These are phyloP conservation scores for Cinclus cinclus DNA, from an alignment of 2,113 vertebrate species.

Conservation along the genomic window DNA sequence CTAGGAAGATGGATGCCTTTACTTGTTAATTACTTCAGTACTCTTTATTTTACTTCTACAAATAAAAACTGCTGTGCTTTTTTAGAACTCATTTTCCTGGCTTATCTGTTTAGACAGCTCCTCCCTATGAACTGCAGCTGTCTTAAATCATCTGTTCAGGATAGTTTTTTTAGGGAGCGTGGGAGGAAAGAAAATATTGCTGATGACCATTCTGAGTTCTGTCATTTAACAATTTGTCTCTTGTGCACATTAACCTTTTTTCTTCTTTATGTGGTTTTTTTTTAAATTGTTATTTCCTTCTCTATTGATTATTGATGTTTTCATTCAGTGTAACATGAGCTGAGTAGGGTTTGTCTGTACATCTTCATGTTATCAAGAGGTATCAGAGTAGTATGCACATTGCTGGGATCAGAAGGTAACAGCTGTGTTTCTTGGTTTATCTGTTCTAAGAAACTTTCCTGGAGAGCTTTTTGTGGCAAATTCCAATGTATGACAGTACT, in stretches of 20 bases:
- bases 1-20: conserved; percentile 4
- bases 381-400: neutral
- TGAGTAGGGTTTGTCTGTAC: neutral
- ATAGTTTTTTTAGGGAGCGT: neutral
- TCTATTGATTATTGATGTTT: neutral
- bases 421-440: neutral
- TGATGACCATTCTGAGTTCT: neutral
- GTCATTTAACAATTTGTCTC: neutral
- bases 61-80: conserved; percentile 9
- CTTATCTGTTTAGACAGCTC: conserved; percentile 21
- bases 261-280: neutral
- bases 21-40: neutral
- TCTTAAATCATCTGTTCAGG: conserved; percentile 22
- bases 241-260: neutral
- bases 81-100: neutral
- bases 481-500: neutral
- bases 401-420: neutral
- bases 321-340: neutral
- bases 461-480: neutral
- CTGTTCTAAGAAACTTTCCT: neutral
- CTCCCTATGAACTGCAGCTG: conserved; percentile 17
- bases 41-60: neutral
- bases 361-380: neutral
- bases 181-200: neutral
- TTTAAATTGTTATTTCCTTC: neutral